Conservation (phyloP, 2,888 invertebrate genomes). For the Agrilus cyanescens region DNA sequence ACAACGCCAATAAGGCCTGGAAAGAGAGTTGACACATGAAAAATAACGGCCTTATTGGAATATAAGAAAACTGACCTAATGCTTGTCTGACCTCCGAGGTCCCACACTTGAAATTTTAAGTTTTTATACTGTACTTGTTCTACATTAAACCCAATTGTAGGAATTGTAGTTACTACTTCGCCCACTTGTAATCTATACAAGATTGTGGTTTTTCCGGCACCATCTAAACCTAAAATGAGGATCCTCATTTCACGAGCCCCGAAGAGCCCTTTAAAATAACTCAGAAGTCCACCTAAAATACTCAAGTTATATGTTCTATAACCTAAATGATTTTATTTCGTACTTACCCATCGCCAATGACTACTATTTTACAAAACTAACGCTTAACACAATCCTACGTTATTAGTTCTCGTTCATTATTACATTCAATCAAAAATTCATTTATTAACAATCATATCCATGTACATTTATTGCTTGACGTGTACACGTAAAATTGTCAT, state of each 20-base stretch:
- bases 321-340: no score
- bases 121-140: conserved; percentile 99
- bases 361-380: no score
- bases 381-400: no score
- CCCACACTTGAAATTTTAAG: conserved; percentile 98
- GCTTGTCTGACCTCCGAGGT: conserved; percentile 97
- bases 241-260: conserved; percentile 98
- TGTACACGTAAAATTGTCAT: no score
- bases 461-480: no score
- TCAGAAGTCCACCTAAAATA: conserved; percentile 80
- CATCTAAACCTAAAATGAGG: conserved; percentile 93
- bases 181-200: conserved; percentile 96
- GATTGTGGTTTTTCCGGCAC: conserved; percentile 99
- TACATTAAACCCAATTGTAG: conserved; percentile 98
- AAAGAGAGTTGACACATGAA: not conserved
- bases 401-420: no score
- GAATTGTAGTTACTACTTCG: conserved; percentile 96
- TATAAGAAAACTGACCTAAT: conserved; percentile 58
- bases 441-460: no score
- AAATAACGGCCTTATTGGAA: no score
- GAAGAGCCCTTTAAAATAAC: conserved; percentile 90
- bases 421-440: no score
- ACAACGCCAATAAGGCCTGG: conserved; percentile 98
- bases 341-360: no score
- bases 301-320: no score